Conservation (phyloP, 2,888 invertebrate genomes). For the Mylabris sibirica region DNA sequence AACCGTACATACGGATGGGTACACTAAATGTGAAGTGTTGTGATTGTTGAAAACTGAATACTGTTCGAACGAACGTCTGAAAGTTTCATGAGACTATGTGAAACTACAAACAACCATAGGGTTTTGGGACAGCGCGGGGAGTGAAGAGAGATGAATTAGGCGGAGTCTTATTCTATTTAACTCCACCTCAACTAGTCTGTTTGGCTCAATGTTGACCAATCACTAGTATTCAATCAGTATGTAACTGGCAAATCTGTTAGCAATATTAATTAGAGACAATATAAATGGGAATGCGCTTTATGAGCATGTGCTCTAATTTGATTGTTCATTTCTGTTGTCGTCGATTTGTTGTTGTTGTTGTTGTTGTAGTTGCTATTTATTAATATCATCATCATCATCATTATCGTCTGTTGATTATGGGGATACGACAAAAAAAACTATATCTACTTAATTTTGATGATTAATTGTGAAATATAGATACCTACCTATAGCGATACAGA, state of each 20-base stretch:
- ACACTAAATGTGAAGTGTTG: background rate
- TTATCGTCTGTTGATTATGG: background rate
- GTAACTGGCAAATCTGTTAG: slow-evolving; percentile 40
- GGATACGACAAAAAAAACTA: background rate
- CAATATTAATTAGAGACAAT: slow-evolving; percentile 40
- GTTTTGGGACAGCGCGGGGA: too few species aligned
- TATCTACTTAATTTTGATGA: background rate
- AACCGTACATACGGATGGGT: too few species aligned
- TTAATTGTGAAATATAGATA: too few species aligned
- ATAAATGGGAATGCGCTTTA: slow-evolving; percentile 15
- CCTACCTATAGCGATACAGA: too few species aligned
- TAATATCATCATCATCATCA: background rate
- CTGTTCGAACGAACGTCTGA: too few species aligned
- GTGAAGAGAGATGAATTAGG: slow-evolving; percentile 39
- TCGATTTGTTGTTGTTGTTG: too few species aligned
- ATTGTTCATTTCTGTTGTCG: slow-evolving; percentile 1
- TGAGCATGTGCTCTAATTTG: background rate
- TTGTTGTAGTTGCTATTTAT: too few species aligned
- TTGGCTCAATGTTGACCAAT: slow-evolving; percentile 43
- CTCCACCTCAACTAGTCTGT: slow-evolving; percentile 43
- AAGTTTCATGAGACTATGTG: background rate
- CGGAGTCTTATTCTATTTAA: slow-evolving; percentile 35
- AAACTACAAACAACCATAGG: slow-evolving; percentile 12
- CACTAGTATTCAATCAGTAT: slow-evolving; percentile 39
- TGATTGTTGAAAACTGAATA: too few species aligned